Base-by-base conservation (phyloP, 2,113 vertebrate genomes). In the Girardinichthys multiradiatus region DNA sequence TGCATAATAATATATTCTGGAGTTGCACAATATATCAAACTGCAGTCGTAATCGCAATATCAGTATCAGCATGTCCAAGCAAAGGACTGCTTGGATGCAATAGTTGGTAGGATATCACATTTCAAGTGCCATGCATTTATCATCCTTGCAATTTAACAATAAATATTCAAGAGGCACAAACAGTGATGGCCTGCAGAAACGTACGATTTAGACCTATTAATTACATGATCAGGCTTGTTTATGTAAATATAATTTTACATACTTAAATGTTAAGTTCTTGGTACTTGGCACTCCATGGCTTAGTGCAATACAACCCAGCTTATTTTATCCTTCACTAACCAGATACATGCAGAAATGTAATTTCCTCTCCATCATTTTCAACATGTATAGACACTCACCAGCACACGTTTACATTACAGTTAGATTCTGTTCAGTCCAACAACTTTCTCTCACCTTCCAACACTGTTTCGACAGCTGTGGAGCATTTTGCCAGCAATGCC, bases 381-480 rank as follows among this genome's bases (percentile, higher is more conserved):
- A 78, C 13, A 68, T 35, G 59, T 67, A 2, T 29, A 33, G 2
- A 7, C 69, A 61, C 24, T 35, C 30, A 42, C 21, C 35, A 39
- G 68, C 48, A 64, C 60, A 69, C 51, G 51, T 57, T 54, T 54
- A 19, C 59, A 69, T 79, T 76, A 66, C 4, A 4, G 64, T 70
- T 74, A 73, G 72, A 64, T 74, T 60, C 57, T 58, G 63, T 72
- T 37, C 59, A 57, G 24, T 33, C 65, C 60, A 28, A 51, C 71
- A 64, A 51, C 63, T 27, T 9, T 71, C 74, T 65, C 57, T 70
- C 33, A 28, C 70, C 81, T 77, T 54, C 70, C 37, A 61, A 77
- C 86, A 79, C 83, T 2, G 51, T 64, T 74, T n/a, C 78, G 81
- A 86, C 91, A 90, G 83, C 85, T 81, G 86, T 68, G 80, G 57